A percentile compares a stretch with the other conserved stretches of the same genome.
Evolutionary conservation across 1,140 invertebrate species (phyloP).

Genomic region (Linepithema humile): DNA sequence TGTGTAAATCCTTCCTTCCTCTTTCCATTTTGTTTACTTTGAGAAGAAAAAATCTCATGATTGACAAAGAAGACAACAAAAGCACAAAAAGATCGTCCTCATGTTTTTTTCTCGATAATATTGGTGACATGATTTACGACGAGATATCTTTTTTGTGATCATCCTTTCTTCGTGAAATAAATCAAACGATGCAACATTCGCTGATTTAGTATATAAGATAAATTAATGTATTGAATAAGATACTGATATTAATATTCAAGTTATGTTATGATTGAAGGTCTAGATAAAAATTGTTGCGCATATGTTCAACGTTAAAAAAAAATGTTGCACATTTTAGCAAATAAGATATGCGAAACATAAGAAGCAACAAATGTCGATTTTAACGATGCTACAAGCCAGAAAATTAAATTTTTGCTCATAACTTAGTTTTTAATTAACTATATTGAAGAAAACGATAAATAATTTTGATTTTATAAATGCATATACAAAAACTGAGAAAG

Average conservation of each 20-base stretch:
- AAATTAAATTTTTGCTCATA: too few species aligned
- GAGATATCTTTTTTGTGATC: neutral
- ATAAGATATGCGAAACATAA: neutral
- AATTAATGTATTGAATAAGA: neutral
- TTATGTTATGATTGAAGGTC: conserved; percentile 2
- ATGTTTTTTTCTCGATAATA: neutral
- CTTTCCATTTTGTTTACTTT: neutral
- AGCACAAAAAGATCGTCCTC: neutral
- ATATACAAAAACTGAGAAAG: too few species aligned
- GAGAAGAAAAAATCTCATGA: neutral
- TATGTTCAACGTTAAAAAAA: neutral
- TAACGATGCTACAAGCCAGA: too few species aligned
- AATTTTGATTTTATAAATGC: too few species aligned
- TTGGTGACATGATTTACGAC: neutral
- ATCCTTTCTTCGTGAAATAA: neutral
- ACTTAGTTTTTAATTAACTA: too few species aligned
- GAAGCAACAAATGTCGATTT: neutral
- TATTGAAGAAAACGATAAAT: too few species aligned
- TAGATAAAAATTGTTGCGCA: neutral
- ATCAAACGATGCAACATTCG: neutral
- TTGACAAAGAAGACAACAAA: neutral
- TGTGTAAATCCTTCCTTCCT: neutral
- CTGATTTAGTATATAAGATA: neutral
- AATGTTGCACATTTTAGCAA: neutral
- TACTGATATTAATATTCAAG: neutral